Evolutionary conservation across 2,888 invertebrate genomes (phyloP), one percentile per base, ranked within the genome.

Genomic region (Dryocosmus kuriphilus): DNA sequence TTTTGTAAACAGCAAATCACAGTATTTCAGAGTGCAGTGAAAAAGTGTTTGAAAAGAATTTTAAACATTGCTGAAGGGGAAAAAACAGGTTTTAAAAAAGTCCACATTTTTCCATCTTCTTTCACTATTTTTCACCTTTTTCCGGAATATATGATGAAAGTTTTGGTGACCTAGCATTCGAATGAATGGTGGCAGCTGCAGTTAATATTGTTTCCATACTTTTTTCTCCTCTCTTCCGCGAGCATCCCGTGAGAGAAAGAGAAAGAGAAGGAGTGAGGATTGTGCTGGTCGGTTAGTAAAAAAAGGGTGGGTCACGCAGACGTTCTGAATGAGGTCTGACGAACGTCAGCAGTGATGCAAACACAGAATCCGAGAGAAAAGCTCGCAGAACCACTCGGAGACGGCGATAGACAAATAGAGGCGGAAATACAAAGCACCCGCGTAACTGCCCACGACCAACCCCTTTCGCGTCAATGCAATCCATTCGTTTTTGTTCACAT

Each of bases 391-490:
- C 79, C 76, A 76, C 77, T 76, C 38, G 75, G 77, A 76, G 80
- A 82, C 74, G 77, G 67, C 76, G 51, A 80, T 77, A 76, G 78
- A 79, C 79, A 82, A 79, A 82, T 77, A 77, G 77, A 78, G 51
- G 24, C 65, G 75, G 51, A 77, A 77, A 75, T 75, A 77, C 77
- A 77, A 75, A 77, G 77, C 77, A 63, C 51, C 77, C 75, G 75
- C 60, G 46, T 51, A 71, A 55, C 57, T 63, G 63, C 32, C 74
- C 35, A 32, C 74, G 60, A 74, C 30, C 51, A 71, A 51, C 46
- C 51, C 71, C 71, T 71, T 71, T 51, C 51, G 51, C 30, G 71
- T 71, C 75, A 63, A 75, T 62, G 32, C 67, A 63, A 77, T 75
- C 35, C 65, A 75, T 77, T 77, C 75, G 77, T 75, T 65, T 46